Conservation (phyloP, 2,113 vertebrate genomes). For the Micromys minutus region DNA sequence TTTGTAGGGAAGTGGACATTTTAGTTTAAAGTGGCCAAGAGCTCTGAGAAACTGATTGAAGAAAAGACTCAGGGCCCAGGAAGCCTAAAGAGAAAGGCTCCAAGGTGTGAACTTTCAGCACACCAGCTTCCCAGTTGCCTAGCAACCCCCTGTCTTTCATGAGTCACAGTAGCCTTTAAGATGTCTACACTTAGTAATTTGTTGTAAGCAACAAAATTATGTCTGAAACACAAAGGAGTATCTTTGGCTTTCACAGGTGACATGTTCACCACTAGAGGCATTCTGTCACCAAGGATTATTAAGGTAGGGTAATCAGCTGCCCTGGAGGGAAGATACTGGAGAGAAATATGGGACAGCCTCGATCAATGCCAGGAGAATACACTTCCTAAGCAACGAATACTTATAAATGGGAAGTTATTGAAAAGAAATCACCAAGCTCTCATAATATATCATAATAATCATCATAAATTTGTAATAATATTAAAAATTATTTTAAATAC, state of each 20-base stretch:
- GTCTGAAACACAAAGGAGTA: slow-evolving; percentile 44
- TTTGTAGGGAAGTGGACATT: not conserved
- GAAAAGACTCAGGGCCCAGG: not conserved
- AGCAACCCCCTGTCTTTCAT: slow-evolving; percentile 34
- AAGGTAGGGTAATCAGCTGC: not conserved
- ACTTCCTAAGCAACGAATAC: not conserved
- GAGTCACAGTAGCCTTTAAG: slow-evolving; percentile 50
- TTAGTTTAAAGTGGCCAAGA: not conserved
- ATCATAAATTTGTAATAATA: no score
- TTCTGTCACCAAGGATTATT: slow-evolving; percentile 55
- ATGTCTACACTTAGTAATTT: slow-evolving; percentile 46
- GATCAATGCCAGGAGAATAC: slow-evolving; percentile 29
- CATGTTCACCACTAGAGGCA: slow-evolving; percentile 24
- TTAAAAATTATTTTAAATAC: no score
- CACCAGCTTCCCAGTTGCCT: slow-evolving; percentile 42
- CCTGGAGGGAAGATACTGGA: not conserved
- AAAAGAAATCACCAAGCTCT: not conserved
- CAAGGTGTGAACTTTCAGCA: not conserved
- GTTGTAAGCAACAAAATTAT: slow-evolving; percentile 65
- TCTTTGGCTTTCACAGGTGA: slow-evolving; percentile 43
- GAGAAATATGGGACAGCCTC: not conserved
- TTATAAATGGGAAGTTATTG: not conserved
- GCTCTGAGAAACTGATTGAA: not conserved
- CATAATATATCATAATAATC: no score
- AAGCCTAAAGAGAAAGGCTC: not conserved